phyloP scores from a whole-genome alignment of 92 coral and sea anemone genomes.

The Muricea muricata region DNA sequence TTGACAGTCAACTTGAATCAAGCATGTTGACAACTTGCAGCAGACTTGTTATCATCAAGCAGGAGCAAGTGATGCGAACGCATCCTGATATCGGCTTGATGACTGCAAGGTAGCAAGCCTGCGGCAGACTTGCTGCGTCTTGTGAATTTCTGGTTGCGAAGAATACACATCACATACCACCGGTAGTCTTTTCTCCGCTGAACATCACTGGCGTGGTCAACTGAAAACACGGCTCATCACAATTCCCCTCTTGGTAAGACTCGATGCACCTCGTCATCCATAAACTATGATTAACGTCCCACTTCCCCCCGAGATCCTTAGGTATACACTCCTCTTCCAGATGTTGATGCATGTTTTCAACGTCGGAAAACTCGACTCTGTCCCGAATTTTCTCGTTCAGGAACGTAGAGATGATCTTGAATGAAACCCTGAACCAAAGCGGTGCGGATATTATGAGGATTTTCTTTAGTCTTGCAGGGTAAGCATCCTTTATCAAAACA shows the following conservation, averaged over 20 bases:
- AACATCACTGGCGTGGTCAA: not conserved
- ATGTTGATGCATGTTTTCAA: constrained; percentile 64
- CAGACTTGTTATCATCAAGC: no score
- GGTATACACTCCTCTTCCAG: constrained; percentile 80
- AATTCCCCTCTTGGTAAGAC: constrained; percentile 33
- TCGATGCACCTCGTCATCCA: constrained; percentile 40
- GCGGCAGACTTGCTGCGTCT: no score
- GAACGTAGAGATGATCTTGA: constrained; percentile 76
- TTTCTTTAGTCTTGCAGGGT: constrained; percentile 92
- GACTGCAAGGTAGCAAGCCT: no score
- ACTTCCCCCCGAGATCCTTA: constrained; percentile 35
- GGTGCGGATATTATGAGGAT: constrained; percentile 94
- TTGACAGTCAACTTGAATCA: no score
- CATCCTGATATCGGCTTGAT: no score
- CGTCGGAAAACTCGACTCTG: constrained; percentile 78
- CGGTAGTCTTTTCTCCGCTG: not conserved
- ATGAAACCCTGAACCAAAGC: constrained; percentile 90
- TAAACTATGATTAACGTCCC: constrained; percentile 33
- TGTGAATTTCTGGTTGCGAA: no score
- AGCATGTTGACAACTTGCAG: no score
- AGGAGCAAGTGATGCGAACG: no score
- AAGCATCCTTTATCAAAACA: constrained; percentile 81
- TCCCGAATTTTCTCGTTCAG: constrained; percentile 86
- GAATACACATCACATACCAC: not conserved
- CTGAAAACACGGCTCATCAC: constrained; percentile 41